A percentile compares a stretch with the other conserved stretches of the same genome.
These are phyloP conservation scores for Arvicanthis niloticus DNA, from an alignment of 2,113 vertebrate species.

Conservation along the genomic window DNA sequence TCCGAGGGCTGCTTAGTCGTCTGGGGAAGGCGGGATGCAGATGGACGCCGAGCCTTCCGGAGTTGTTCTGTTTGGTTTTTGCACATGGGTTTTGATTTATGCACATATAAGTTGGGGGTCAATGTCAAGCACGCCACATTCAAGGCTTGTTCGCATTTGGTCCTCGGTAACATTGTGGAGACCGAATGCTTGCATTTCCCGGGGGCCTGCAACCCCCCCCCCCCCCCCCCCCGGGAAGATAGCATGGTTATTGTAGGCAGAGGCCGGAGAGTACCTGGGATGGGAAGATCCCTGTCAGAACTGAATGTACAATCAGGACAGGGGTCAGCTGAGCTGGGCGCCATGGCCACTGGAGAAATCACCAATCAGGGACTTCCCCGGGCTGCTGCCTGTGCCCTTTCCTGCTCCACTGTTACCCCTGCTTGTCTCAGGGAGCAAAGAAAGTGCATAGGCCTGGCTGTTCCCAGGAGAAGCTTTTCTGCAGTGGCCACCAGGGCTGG, in stretches of 20 bases:
- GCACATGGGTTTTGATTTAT: fast-evolving
- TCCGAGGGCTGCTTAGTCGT: no score
- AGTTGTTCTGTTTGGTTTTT: not conserved
- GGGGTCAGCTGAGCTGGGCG: not conserved
- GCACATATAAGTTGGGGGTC: fast-evolving
- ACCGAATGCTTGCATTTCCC: not conserved
- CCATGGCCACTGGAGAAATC: not conserved
- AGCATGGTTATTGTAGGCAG: not conserved
- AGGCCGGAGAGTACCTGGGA: not conserved
- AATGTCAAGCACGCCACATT: not conserved
- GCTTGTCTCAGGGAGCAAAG: not conserved
- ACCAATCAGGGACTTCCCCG: no score
- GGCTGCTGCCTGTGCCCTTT: not conserved
- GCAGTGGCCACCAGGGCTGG: not conserved
- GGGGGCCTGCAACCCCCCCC: no score
- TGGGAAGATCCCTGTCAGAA: not conserved
- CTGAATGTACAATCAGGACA: not conserved
- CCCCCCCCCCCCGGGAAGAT: not conserved
- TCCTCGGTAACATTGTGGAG: not conserved
- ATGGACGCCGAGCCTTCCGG: fast-evolving
- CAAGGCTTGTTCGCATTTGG: not conserved
- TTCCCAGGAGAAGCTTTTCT: not conserved
- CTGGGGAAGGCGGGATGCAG: fast-evolving
- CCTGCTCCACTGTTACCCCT: not conserved
- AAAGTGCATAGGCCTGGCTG: not conserved